A percentile compares a stretch with the other conserved stretches of the same genome.
Evolutionary conservation across 1,140 invertebrate genomes (phyloP).

Genomic region (Pinna nobilis): DNA sequence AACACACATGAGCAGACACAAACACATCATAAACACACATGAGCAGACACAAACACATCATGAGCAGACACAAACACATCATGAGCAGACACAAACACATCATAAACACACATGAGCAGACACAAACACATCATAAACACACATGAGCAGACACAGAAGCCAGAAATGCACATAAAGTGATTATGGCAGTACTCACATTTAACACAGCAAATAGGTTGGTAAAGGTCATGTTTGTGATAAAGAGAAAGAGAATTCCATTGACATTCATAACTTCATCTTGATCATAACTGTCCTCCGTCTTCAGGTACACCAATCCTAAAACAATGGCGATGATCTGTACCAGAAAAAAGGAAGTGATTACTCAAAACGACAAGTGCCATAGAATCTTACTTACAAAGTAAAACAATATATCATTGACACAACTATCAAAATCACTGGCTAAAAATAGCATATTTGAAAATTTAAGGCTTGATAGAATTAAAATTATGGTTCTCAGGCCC

Average conservation of each 20-base stretch:
- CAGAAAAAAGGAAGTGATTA: not conserved
- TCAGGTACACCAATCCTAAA: conserved; percentile 92
- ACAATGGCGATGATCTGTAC: conserved; percentile 84
- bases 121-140: too few relatives aligned
- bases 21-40: too few relatives aligned
- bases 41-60: too few relatives aligned
- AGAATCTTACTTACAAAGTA: not conserved
- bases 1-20: too few relatives aligned
- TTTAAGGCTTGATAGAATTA: too few relatives aligned
- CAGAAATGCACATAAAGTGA: too few relatives aligned
- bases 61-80: too few relatives aligned
- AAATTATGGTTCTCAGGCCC: too few relatives aligned
- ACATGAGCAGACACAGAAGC: too few relatives aligned
- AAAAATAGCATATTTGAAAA: not conserved
- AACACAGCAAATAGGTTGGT: conserved; percentile 70
- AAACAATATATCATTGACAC: not conserved
- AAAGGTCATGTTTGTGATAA: conserved; percentile 88
- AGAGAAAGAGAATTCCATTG: conserved; percentile 95
- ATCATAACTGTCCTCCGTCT: conserved; percentile 80
- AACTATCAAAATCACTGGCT: not conserved
- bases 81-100: too few relatives aligned
- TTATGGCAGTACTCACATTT: conserved; percentile 66
- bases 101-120: too few relatives aligned
- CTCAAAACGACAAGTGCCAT: not conserved
- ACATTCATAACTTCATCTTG: conserved; percentile 96